A percentile compares a stretch with the other conserved stretches of the same genome.
These are phyloP conservation scores for Agonopterix heracliana DNA, from an alignment of 2,888 invertebrate genomes.

Conservation along the genomic window DNA sequence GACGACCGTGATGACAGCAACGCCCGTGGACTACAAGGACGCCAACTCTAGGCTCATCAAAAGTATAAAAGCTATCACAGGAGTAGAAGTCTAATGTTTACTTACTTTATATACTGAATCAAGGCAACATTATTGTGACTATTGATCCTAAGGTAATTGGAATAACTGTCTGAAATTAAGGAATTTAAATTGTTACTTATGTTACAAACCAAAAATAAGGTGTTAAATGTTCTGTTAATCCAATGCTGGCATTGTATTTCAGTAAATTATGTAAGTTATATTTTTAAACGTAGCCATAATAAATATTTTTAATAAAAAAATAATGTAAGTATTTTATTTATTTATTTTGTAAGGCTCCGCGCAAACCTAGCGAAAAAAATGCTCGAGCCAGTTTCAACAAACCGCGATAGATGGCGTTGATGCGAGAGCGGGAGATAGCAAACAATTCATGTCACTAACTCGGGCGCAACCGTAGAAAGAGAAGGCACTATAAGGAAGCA, in stretches of 20 bases:
- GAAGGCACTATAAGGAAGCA: no score
- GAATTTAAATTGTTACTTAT: background rate
- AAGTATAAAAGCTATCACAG: conserved; percentile 80
- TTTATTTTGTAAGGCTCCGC: no score
- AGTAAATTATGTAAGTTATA: conserved; percentile 2
- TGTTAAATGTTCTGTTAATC: background rate
- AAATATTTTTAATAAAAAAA: no score
- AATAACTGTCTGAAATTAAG: background rate
- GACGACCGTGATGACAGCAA: conserved; percentile 81
- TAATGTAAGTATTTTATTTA: no score
- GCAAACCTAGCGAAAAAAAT: no score
- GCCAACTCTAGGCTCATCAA: conserved; percentile 83
- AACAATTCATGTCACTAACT: no score
- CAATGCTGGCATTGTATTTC: conserved; percentile 2
- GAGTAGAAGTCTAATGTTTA: conserved; percentile 62
- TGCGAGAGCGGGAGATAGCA: no score
- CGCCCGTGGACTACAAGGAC: conserved; percentile 85
- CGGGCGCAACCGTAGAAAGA: no score
- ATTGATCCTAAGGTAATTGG: no score
- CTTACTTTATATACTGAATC: background rate
- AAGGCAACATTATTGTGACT: background rate
- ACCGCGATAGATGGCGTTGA: no score
- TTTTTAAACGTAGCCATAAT: background rate
- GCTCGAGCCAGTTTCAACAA: no score
- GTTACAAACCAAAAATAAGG: no score